Conservation (phyloP, 2,888 invertebrate species). For the Cerceris ruficornis region DNA sequence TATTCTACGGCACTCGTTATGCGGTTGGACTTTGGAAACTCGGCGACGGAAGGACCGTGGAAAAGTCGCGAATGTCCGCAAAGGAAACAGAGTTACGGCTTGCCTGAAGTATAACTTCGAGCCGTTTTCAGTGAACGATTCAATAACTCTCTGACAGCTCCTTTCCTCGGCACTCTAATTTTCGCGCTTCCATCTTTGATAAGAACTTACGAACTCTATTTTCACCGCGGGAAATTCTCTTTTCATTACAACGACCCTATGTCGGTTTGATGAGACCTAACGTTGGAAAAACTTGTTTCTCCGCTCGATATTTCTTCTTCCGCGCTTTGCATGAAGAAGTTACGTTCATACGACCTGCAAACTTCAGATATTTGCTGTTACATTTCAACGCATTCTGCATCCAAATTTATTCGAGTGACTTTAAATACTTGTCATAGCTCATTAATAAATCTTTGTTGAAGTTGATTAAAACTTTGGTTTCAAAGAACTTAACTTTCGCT, state of each 20-base stretch:
- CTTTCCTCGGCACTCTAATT: slow-evolving; percentile 32
- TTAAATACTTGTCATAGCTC: too few relatives aligned
- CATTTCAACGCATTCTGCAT: too few relatives aligned
- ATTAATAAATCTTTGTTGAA: too few relatives aligned
- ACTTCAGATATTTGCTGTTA: too few relatives aligned
- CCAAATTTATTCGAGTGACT: too few relatives aligned
- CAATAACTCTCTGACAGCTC: slow-evolving; percentile 48
- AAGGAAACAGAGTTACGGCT: slow-evolving; percentile 51
- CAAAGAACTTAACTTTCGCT: not conserved
- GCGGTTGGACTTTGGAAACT: slow-evolving; percentile 42
- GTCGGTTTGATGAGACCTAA: not conserved
- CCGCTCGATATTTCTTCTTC: too few relatives aligned
- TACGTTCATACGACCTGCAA: too few relatives aligned
- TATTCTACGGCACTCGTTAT: slow-evolving; percentile 32
- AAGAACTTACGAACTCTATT: slow-evolving; percentile 28
- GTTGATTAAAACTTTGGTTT: slow-evolving; percentile 13
- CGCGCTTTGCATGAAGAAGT: too few relatives aligned
- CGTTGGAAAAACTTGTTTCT: too few relatives aligned
- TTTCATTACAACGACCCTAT: slow-evolving; percentile 4
- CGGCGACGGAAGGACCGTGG: slow-evolving; percentile 6
- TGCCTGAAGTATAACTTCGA: slow-evolving; percentile 45
- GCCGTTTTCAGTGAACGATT: slow-evolving; percentile 47
- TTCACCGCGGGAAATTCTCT: not conserved
- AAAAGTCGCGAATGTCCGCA: slow-evolving; percentile 43
- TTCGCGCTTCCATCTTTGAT: slow-evolving; percentile 28